Percentiles rank a stretch among this genome's conserved stretches.
Evolutionary conservation across 2,797 vertebrate species (phyloP).

Genomic region (Prunella strophiata): DNA sequence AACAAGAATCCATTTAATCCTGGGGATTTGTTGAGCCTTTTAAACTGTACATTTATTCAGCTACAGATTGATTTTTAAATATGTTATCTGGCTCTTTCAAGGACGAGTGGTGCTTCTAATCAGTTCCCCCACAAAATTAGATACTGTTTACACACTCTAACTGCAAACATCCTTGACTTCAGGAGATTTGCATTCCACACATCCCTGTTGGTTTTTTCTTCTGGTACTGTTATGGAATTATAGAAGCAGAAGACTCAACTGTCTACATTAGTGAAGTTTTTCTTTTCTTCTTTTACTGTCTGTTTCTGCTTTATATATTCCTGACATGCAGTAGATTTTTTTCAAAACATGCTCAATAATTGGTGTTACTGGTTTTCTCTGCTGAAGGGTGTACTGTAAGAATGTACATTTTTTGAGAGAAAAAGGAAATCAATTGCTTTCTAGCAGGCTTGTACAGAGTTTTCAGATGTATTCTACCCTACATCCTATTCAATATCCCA

Average conservation of each 20-base stretch:
- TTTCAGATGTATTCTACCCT: background rate
- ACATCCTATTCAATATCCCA: background rate
- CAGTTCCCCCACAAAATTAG: conserved; percentile 24
- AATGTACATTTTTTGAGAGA: background rate
- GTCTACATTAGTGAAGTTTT: background rate
- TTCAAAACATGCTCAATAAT: background rate
- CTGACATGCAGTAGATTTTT: background rate
- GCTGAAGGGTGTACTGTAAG: background rate
- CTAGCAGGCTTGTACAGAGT: background rate
- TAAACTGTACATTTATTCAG: background rate
- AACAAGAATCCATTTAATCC: background rate
- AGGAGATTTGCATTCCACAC: background rate
- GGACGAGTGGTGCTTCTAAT: conserved; percentile 40
- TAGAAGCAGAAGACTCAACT: background rate
- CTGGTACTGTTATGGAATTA: background rate
- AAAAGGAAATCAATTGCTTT: background rate
- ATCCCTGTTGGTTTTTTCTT: background rate
- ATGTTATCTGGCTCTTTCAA: background rate
- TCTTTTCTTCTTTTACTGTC: background rate
- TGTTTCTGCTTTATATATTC: background rate
- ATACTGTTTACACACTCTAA: background rate
- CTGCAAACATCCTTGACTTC: conserved; percentile 12
- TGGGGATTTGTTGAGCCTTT: background rate
- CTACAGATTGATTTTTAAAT: conserved; percentile 9
- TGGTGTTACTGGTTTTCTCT: background rate